Evolutionary conservation across 2,113 vertebrate genomes (phyloP).

Genomic region (Gymnogyps californianus): DNA sequence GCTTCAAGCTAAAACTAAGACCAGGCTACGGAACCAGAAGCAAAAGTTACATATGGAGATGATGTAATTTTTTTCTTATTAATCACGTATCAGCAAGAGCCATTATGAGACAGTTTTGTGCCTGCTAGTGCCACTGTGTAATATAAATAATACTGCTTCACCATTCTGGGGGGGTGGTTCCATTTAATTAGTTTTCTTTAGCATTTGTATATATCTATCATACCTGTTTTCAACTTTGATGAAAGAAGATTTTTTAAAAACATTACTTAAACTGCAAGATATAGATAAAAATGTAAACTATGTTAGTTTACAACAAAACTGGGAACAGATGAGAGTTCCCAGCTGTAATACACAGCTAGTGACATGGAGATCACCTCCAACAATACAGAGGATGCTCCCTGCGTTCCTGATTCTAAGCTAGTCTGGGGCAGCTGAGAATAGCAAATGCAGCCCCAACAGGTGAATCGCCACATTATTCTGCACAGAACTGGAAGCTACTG

Average conservation of each 20-base stretch:
- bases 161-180: fast-evolving
- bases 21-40: background rate
- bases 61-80: background rate
- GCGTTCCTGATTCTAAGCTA: background rate
- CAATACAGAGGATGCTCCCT: fast-evolving
- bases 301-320: background rate
- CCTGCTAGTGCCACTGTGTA: background rate
- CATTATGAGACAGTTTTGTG: background rate
- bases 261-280: background rate
- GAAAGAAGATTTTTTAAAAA: background rate
- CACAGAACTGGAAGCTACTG: background rate
- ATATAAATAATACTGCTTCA: background rate
- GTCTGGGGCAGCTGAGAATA: background rate
- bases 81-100: background rate
- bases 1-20: background rate
- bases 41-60: background rate
- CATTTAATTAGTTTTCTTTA: background rate
- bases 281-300: background rate
- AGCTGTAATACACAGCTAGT: background rate
- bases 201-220: background rate
- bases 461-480: background rate
- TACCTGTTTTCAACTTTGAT: background rate
- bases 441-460: background rate
- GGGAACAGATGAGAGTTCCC: background rate
- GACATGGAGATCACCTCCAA: background rate